Base-by-base conservation (phyloP, 2,113 vertebrate genomes). In the Cranoglanis bouderius region DNA sequence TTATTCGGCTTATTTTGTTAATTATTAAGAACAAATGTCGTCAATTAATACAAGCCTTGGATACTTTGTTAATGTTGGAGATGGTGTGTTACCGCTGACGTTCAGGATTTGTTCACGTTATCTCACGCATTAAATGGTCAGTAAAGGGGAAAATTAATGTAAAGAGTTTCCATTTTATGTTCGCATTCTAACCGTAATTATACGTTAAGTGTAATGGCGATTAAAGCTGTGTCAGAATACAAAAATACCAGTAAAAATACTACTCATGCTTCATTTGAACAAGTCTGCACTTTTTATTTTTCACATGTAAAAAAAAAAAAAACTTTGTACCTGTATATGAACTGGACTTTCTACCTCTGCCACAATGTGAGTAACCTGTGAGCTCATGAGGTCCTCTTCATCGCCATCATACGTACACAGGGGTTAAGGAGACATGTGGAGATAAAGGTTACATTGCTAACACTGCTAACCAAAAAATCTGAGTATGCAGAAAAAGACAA, bases 361-460 rank as follows among this genome's bases (percentile, higher is more conserved):
- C 0, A 96, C 94, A 13, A 96, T 89, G 93, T 96, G 96, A 5
- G 95, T 96, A 87, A 96, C 94, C 21, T 93, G 91, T 6, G 90
- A 49, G 86, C 93, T 94, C 95, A 96, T 94, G 49, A 94, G 3
- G 40, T 95, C 94, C 77, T 95, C 95, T 61, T 96, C 95, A 13
- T 96, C 94, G 9, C 96, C 96, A 14, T 96, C 94, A 94, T 96
- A 96, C 3, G 95, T 96, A 87, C 77, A 46, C 35, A 9, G 84
- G 24, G 74, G 92, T 90, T 95, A 96, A 96, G 95, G 95, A 92
- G 26, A 6, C 74, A 40, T 0, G 2, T 4, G 7, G 1, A 67
- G 55, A 21, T 21, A 21, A 21, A 10, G 21, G 51, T 16, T n/a
- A 46, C 9, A 46, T n/a, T 46, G 24, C 24, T 61, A 26, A 61